Percentiles rank a stretch among this genome's conserved stretches.
Evolutionary conservation across 2,113 vertebrate genomes (phyloP).

Genomic region (Urocitellus parryii): DNA sequence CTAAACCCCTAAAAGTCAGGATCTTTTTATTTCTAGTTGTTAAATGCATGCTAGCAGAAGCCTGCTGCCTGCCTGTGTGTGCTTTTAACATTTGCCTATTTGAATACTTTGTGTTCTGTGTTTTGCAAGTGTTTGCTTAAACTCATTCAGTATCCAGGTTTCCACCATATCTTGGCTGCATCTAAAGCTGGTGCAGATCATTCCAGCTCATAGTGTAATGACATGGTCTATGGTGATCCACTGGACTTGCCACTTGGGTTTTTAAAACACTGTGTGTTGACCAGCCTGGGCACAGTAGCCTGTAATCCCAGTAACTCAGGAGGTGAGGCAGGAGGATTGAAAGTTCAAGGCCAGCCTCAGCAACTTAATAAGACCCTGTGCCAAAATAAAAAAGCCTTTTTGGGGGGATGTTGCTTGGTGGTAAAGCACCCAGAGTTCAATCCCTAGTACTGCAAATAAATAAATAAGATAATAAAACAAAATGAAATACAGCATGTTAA

Average conservation of each 20-base stretch:
- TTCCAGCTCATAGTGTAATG: not conserved
- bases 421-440: too few relatives aligned
- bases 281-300: too few relatives aligned
- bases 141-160: constrained; percentile 33
- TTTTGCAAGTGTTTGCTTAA: constrained; percentile 71
- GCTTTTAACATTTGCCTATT: constrained; percentile 26
- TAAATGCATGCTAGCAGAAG: not conserved
- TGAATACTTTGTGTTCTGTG: not conserved
- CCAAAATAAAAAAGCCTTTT: too few relatives aligned
- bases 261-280: not conserved
- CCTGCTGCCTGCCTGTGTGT: accelerated
- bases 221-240: too few relatives aligned
- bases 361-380: too few relatives aligned
- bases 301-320: too few relatives aligned
- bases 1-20: not conserved
- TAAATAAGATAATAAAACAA: too few relatives aligned
- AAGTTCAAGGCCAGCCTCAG: too few relatives aligned
- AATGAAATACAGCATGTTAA: not conserved
- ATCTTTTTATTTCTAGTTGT: not conserved
- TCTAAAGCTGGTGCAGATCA: not conserved
- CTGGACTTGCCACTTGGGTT: not conserved
- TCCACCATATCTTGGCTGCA: not conserved
- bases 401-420: too few relatives aligned
- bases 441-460: too few relatives aligned
- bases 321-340: too few relatives aligned